Evolutionary conservation across 1,140 invertebrate genomes (phyloP), one percentile per base, ranked within the genome.

Genomic region (Penaeus indicus): DNA sequence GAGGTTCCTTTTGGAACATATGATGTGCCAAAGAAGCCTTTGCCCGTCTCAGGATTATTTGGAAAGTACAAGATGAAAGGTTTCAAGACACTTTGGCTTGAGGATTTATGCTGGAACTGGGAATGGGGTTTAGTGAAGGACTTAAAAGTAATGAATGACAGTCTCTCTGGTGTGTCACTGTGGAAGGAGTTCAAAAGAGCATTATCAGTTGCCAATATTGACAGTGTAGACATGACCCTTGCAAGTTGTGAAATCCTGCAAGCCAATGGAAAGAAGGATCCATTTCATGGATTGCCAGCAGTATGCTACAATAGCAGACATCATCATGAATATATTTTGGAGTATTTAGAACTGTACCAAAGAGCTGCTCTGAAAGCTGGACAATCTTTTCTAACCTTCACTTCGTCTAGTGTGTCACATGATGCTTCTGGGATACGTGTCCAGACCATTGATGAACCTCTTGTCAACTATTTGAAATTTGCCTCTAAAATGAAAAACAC

Each of bases 121-220:
- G 92, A 93, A 88, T 93, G 92, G 92, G 92, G 92, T 0, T 67
- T 93, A 32, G 88, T 92, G 18, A 93, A 92, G 85, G 92, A 93
- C 85, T 90, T 93, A 42, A 90, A 90, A 27, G 91, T 92, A 13
- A 84, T 91, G 47, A 91, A 93, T 85, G 91, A 91, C 82, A 89
- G 64, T 22, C 67, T 91, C 25, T 63, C 79, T 61, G 63, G 61
- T 16, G 77, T 64, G n/a, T 90, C 67, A 22, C 81, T 82, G 13
- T 90, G 89, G 89, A 18, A 78, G 32, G 75, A 67, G 38, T 90
- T 90, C 38, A 84, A 86, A 62, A 64, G 25, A 63, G 89, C 89
- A 54, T 62, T 86, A 38, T 27, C 10, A 16, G 25, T 60, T 75
- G 84, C 89, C 61, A 86, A 77, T 27, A 90, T 86, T 84, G 89